Evolutionary conservation across 92 coral and sea anemone species (phyloP).

Genomic region (Umimayanthus chanpuru): DNA sequence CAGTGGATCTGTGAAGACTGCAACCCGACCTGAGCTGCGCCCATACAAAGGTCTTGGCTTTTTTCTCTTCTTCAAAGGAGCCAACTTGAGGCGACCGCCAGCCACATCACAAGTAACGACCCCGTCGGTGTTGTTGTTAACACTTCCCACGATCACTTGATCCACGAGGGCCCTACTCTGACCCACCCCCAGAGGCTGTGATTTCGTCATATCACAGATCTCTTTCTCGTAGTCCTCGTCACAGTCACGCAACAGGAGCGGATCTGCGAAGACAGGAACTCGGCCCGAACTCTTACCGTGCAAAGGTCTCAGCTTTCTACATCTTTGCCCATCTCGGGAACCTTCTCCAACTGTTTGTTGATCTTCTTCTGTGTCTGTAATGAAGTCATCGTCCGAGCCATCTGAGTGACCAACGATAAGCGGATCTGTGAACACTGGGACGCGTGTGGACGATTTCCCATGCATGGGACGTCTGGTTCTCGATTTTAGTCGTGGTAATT

Average conservation of each 20-base stretch:
- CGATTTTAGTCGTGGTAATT: not conserved
- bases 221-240: slow-evolving; percentile 25
- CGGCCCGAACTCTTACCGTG: slow-evolving; percentile 40
- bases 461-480: slow-evolving; percentile 25
- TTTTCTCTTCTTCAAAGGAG: slow-evolving; percentile 21
- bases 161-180: not conserved
- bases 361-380: not conserved
- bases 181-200: too few species aligned
- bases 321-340: not conserved
- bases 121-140: not conserved
- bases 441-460: slow-evolving; percentile 26
- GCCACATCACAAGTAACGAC: not conserved
- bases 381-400: not conserved
- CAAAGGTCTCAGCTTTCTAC: slow-evolving; percentile 30
- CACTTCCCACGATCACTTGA: not conserved
- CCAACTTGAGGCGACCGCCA: slow-evolving; percentile 10
- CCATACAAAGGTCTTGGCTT: slow-evolving; percentile 24
- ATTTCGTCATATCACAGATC: not conserved
- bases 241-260: slow-evolving; percentile 7
- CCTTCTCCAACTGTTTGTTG: not conserved
- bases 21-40: slow-evolving; percentile 13
- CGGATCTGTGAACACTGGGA: slow-evolving; percentile 43
- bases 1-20: slow-evolving; percentile 21
- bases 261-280: slow-evolving; percentile 21
- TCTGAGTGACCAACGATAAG: slow-evolving; percentile 17